Conservation (phyloP, 2,888 invertebrate species). For the Dolichomitus sp. region DNA sequence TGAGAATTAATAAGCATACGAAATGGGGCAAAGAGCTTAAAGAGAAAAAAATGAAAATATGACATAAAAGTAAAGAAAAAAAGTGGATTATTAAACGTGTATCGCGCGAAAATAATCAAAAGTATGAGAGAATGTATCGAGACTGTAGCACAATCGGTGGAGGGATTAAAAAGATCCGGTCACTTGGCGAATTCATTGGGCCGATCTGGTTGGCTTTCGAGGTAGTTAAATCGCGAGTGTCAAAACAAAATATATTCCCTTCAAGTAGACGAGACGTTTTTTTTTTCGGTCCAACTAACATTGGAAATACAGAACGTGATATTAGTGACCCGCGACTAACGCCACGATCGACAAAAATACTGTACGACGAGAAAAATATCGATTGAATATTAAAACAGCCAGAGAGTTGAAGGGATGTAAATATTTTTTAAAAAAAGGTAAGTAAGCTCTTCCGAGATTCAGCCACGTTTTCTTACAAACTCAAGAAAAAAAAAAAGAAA, state of each 20-base stretch:
- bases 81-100: conserved; percentile 13
- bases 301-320: neutral
- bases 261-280: neutral
- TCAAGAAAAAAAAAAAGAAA: conserved; percentile 40
- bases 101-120: conserved; percentile 32
- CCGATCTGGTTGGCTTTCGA: conserved; percentile 33
- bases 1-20: conserved; percentile 29
- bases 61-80: conserved; percentile 41
- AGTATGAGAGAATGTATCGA: conserved; percentile 21
- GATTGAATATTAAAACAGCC: conserved; percentile 35
- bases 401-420: conserved; percentile 11
- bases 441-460: conserved; percentile 1
- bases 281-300: neutral
- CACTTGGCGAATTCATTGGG: conserved; percentile 1
- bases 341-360: conserved; percentile 39
- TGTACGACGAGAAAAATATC: conserved; percentile 37
- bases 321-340: neutral
- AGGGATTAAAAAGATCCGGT: conserved; percentile 47
- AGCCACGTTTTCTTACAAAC: conserved; percentile 23
- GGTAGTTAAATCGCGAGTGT: conserved; percentile 26
- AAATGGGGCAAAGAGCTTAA: conserved; percentile 14
- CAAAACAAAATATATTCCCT: neutral
- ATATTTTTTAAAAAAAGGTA: neutral
- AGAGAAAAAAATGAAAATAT: conserved; percentile 29
- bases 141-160: conserved; percentile 49